Evolutionary conservation across 2,797 vertebrate species (phyloP), one percentile per base, ranked within the genome.

Genomic region (Crocodylus rhombifer): DNA sequence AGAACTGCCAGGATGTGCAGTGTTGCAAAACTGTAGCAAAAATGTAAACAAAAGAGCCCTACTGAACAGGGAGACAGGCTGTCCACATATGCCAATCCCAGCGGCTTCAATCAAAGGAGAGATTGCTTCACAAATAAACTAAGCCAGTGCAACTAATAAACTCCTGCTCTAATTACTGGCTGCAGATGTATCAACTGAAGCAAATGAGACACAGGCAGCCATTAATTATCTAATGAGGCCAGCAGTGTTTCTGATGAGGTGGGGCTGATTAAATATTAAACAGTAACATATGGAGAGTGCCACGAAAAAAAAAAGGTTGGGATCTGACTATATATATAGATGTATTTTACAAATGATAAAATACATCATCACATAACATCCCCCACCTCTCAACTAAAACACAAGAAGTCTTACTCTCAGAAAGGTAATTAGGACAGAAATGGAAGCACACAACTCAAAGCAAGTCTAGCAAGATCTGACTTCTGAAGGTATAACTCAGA

Each of bases 261-360:
- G 98, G 98, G 97, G 97, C 98, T 98, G 98, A 98, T 98, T 98
- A 98, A 98, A 98, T 98, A 99, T 99, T 99, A 98, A 98, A 98
- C 96, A 97, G 88, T 63, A 97, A 97, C 98, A 98, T 98, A 98
- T 98, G 98, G 98, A 96, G 97, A 98, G 94, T 97, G 95, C 97
- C 97, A 97, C 95, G 95, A 97, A 98, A 97, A 51, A 42, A 42
- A 98, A 98, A 98, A 97, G 96, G 94, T 91, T 95, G 56, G 62
- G 86, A 93, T 95, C 74, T 17, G 30, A 82, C 78, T 91, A 73
- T 79, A 69, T 91, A 77, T 79, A 67, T n/a, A n/a, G 28, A n/a
- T 25, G 85, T 67, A 86, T 64, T 88, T 82, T 33, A 84, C 73
- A 82, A 61, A 77, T 2, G 42, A 51, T 51, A 74, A 97, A 77